Percentiles rank a stretch among this genome's conserved stretches.
Evolutionary conservation across 2,888 invertebrate genomes (phyloP).

Genomic region (Drosophila rubida): DNA sequence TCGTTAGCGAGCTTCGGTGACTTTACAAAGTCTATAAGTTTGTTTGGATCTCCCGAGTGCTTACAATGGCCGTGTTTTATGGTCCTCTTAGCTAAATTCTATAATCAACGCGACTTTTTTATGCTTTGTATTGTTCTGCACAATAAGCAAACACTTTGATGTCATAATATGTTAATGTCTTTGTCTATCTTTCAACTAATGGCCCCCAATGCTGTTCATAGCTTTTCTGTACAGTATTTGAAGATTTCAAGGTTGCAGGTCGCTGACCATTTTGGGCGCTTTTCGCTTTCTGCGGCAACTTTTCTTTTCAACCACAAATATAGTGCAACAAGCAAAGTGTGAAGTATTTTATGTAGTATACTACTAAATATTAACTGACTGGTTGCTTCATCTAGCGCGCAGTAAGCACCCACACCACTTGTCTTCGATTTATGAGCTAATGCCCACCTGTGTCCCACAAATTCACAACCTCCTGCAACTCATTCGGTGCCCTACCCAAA

Average conservation of each 20-base stretch:
- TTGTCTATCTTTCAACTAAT: slow-evolving; percentile 15
- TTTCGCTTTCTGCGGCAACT: slow-evolving; percentile 37
- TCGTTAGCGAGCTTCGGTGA: slow-evolving; percentile 5
- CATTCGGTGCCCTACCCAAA: slow-evolving; percentile 63
- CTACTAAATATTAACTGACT: too few relatives aligned
- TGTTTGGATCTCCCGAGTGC: slow-evolving; percentile 18
- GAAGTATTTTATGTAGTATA: too few relatives aligned
- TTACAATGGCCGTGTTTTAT: slow-evolving; percentile 42
- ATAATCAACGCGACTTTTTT: slow-evolving; percentile 41
- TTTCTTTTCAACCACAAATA: neutral
- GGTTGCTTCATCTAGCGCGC: slow-evolving; percentile 8
- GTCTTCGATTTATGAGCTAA: slow-evolving; percentile 53
- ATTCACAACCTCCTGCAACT: slow-evolving; percentile 46
- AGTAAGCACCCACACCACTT: slow-evolving; percentile 41
- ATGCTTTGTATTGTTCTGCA: slow-evolving; percentile 35
- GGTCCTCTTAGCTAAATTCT: slow-evolving; percentile 45
- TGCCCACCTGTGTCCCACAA: slow-evolving; percentile 57
- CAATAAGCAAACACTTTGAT: slow-evolving; percentile 36
- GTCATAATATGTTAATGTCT: slow-evolving; percentile 63
- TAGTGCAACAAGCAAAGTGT: too few relatives aligned
- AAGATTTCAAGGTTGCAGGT: slow-evolving; percentile 42
- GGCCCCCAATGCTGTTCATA: slow-evolving; percentile 7
- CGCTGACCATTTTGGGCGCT: slow-evolving; percentile 15
- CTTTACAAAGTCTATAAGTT: slow-evolving; percentile 27
- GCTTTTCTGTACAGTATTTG: slow-evolving; percentile 36